Evolutionary conservation across 2,797 vertebrate genomes (phyloP).

Genomic region (Protosalanx chinensis): DNA sequence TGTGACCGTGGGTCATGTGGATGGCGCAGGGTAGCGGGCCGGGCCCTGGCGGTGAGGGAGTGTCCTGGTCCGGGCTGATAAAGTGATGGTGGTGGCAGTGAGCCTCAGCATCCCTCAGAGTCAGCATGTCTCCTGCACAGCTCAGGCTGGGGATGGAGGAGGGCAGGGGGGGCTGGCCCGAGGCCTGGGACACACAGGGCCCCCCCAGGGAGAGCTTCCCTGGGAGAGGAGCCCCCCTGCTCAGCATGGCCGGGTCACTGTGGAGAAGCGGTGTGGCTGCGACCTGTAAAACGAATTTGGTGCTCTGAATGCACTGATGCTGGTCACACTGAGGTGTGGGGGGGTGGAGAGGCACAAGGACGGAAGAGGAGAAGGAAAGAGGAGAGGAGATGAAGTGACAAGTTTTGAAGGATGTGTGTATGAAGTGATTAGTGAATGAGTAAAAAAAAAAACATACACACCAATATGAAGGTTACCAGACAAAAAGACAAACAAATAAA

Average conservation of each 20-base stretch:
- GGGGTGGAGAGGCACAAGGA: constrained; percentile 9
- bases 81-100: constrained; percentile 80
- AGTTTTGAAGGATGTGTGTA: constrained; percentile 6
- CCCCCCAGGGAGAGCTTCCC: constrained; percentile 79
- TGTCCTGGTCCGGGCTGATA: constrained; percentile 81
- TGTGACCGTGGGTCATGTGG: constrained; percentile 69
- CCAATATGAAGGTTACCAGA: constrained; percentile 19
- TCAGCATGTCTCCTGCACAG: constrained; percentile 62
- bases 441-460: constrained; percentile 31
- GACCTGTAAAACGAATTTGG: constrained; percentile 93
- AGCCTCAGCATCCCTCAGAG: constrained; percentile 70
- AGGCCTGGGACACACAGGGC: constrained; percentile 80
- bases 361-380: constrained; percentile 16
- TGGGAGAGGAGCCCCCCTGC: constrained; percentile 76
- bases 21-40: constrained; percentile 60
- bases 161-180: constrained; percentile 76
- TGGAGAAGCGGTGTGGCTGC: constrained; percentile 87
- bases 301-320: constrained; percentile 96
- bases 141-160: constrained; percentile 79
- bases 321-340: constrained; percentile 83
- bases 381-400: constrained; percentile 33
- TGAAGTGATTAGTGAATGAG: neutral
- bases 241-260: constrained; percentile 77
- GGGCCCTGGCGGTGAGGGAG: constrained; percentile 73
- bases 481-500: constrained; percentile 46